These are phyloP conservation scores for Arion vulgaris DNA, from an alignment of 1,140 invertebrate species.

Conservation along the genomic window DNA sequence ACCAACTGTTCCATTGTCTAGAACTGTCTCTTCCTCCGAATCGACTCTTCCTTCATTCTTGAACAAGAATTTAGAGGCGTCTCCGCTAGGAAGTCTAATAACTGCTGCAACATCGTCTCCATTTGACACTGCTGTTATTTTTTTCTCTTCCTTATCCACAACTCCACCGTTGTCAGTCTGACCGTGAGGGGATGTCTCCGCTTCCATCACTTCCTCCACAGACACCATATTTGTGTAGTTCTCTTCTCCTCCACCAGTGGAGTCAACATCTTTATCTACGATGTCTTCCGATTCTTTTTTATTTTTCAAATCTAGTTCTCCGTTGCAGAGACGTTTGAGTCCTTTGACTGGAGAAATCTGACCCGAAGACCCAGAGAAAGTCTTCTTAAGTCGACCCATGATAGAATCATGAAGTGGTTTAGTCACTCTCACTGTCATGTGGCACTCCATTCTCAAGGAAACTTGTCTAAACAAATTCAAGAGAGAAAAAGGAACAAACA, in stretches of 20 bases:
- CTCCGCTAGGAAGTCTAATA: neutral
- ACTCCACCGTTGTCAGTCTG: neutral
- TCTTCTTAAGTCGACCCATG: conserved; percentile 54
- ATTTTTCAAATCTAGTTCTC: conserved; percentile 15
- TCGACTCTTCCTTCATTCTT: conserved; percentile 23
- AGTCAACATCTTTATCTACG: conserved; percentile 1
- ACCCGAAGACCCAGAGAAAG: conserved; percentile 45
- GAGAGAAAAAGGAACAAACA: too few species aligned
- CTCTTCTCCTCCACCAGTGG: neutral
- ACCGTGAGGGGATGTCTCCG: neutral
- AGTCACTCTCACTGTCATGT: conserved; percentile 59
- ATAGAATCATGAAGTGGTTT: conserved; percentile 58
- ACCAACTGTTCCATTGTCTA: conserved; percentile 43
- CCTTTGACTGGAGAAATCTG: conserved; percentile 43
- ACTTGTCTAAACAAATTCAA: conserved; percentile 58
- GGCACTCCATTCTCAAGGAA: conserved; percentile 63
- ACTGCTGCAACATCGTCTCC: neutral
- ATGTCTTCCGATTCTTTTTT: neutral
- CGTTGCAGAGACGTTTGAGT: conserved; percentile 43
- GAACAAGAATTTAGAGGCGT: conserved; percentile 10
- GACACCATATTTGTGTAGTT: conserved; percentile 4
- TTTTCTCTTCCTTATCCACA: neutral
- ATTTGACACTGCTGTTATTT: neutral
- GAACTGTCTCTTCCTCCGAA: conserved; percentile 43
- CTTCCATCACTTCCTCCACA: conserved; percentile 16